phyloP scores from a whole-genome alignment of 2,113 vertebrate species.

The Neotoma lepida region DNA sequence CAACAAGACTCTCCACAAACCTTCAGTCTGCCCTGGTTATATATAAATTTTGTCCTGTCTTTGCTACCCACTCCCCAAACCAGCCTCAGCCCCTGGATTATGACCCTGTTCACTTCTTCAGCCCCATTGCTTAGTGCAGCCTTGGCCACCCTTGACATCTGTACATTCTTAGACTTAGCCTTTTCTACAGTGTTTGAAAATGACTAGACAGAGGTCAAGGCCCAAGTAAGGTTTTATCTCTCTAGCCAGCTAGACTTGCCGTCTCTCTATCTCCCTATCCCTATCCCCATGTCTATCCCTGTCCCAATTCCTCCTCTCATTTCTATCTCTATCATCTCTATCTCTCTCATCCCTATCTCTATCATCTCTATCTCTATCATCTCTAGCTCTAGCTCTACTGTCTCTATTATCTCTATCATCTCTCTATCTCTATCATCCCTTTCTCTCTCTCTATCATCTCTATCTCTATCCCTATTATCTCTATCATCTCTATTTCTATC shows the following conservation, averaged over 20 bases:
- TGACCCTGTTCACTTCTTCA: not conserved
- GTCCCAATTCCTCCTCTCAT: not conserved
- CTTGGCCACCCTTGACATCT: not conserved
- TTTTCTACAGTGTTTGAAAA: not conserved
- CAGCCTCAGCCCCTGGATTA: not conserved
- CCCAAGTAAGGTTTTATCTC: not conserved
- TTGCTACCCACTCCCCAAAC: not conserved
- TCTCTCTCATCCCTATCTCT: not conserved
- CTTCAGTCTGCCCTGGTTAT: not conserved
- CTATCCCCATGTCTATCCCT: too few relatives aligned
- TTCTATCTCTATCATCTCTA: not conserved
- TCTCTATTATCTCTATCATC: not conserved
- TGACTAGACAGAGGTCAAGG: not conserved
- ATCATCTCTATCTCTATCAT: not conserved
- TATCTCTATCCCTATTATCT: not conserved
- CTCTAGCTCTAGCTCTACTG: not conserved
- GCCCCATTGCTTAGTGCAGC: not conserved
- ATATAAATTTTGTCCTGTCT: not conserved
- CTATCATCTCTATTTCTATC: not conserved
- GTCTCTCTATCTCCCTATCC: not conserved
- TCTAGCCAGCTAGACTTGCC: not conserved
- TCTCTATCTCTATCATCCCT: not conserved
- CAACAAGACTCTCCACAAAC: not conserved
- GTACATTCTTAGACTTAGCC: not conserved
- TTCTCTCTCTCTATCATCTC: too few relatives aligned